Evolutionary conservation across 2,797 vertebrate genomes (phyloP), one percentile per base, ranked within the genome.

Genomic region (Bovichtus variegatus): DNA sequence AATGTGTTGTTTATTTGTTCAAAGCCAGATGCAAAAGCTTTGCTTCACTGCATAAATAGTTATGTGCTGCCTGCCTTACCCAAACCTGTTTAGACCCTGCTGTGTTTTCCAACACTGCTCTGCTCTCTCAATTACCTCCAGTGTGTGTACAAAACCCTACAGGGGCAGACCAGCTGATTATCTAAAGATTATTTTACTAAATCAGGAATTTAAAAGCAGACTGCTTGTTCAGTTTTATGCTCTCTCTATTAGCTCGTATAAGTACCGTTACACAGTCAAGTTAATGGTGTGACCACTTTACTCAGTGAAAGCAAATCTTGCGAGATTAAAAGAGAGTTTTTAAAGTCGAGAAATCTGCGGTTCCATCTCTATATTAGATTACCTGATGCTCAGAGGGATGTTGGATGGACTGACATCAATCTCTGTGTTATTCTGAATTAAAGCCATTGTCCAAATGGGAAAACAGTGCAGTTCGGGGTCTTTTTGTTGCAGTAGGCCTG

Each of bases 41-140:
- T 47, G 71, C 63, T 68, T 74, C 57, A 34, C 16, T 76, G 44
- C 25, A 60, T 80, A 53, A 75, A 75, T 67, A 65, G 44, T 66
- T 57, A 51, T 43, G 19, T 69, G 46, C 46, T 34, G 76, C 72
- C 46, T 34, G 76, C 72, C 46, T 38, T 71, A 36, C 59, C 47
- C 70, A 76, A 78, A 85, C 50, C 55, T 76, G 82, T 87, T 81
- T 70, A 59, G 64, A 69, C 29, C 19, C 63, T 18, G 34, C 58
- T 81, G 50, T 34, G 12, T 76, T 50, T 77, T 78, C 51, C 67
- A 62, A 57, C 62, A 34, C 54, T 47, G 18, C 19, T 18, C 49
- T 67, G 55, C 44, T 62, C 63, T 44, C 43, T 74, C 38, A 59
- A 18, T 80, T 69, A 68, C 71, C 47, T 12, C 43, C 36, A 49